A percentile compares a stretch with the other conserved stretches of the same genome.
Conservation (phyloP, 2,888 invertebrate genomes). For the Smittia aterrima region DNA sequence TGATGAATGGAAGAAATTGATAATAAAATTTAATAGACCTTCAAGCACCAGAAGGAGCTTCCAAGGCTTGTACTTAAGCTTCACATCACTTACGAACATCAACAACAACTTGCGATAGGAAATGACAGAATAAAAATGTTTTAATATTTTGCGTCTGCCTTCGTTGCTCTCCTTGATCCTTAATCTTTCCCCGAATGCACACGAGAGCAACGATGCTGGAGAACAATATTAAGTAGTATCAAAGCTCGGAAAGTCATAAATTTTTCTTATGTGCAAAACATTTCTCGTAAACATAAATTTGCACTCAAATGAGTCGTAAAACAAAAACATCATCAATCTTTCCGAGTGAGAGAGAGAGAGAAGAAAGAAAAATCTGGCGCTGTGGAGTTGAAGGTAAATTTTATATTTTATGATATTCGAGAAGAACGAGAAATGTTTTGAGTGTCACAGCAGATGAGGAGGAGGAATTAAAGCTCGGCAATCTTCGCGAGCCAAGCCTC, state of each 20-base stretch:
- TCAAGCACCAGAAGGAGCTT: neutral
- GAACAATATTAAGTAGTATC: constrained; percentile 30
- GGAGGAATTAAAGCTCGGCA: too few relatives aligned
- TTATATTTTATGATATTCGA: neutral
- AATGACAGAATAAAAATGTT: neutral
- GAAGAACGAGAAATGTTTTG: neutral
- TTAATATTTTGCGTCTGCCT: neutral
- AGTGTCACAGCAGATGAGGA: too few relatives aligned
- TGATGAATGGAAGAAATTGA: constrained; percentile 2
- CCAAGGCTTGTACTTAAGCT: neutral
- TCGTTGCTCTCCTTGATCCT: neutral
- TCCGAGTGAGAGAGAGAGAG: neutral
- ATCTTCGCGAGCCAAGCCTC: too few relatives aligned
- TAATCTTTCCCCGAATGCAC: neutral
- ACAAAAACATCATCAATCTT: constrained; percentile 41
- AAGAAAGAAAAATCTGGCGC: constrained; percentile 17
- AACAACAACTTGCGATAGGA: neutral
- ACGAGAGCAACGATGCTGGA: neutral
- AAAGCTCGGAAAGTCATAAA: constrained; percentile 27
- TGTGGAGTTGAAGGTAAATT: neutral
- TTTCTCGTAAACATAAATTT: constrained; percentile 41
- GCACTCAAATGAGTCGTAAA: constrained; percentile 41
- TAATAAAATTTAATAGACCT: constrained; percentile 24
- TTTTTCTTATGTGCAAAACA: constrained; percentile 37
- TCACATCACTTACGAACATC: neutral